Evolutionary conservation across 2,797 vertebrate species (phyloP).

Genomic region (Toxotes lorentzi): DNA sequence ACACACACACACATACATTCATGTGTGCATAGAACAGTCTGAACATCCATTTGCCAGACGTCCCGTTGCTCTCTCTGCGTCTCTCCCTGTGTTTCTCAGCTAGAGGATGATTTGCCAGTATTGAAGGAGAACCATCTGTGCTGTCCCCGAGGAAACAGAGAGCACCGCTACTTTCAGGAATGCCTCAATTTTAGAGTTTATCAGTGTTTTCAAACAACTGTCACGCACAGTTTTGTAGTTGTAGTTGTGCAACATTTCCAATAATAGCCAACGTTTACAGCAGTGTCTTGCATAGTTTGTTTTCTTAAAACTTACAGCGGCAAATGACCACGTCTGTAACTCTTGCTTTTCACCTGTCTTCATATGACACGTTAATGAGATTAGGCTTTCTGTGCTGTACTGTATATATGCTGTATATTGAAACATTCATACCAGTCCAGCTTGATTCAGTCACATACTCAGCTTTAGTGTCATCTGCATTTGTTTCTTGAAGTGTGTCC

Average conservation of each 20-base stretch:
- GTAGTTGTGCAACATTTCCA: slow-evolving; percentile 13
- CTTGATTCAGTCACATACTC: too few relatives aligned
- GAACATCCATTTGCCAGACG: slow-evolving; percentile 15
- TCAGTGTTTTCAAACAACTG: slow-evolving; percentile 27
- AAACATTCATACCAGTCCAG: too few relatives aligned
- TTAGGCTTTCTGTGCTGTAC: not conserved
- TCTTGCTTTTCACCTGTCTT: not conserved
- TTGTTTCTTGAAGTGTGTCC: too few relatives aligned
- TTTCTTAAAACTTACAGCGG: not conserved
- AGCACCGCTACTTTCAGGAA: slow-evolving; percentile 5
- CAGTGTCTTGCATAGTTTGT: not conserved
- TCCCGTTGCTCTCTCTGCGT: not conserved
- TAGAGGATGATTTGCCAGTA: slow-evolving; percentile 17
- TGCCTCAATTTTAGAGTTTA: slow-evolving; percentile 31
- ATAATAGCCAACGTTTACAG: not conserved
- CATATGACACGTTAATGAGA: not conserved
- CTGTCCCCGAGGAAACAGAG: slow-evolving; percentile 21
- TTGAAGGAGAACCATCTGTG: slow-evolving; percentile 55
- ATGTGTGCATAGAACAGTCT: not conserved
- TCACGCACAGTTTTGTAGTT: slow-evolving; percentile 5
- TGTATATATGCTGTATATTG: not conserved
- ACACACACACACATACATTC: too few relatives aligned
- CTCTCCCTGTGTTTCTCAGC: slow-evolving; percentile 12
- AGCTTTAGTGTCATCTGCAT: too few relatives aligned
- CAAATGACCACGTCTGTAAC: not conserved